These are phyloP conservation scores for Glossophaga mutica DNA, from an alignment of 2,797 vertebrate species.

Conservation along the genomic window DNA sequence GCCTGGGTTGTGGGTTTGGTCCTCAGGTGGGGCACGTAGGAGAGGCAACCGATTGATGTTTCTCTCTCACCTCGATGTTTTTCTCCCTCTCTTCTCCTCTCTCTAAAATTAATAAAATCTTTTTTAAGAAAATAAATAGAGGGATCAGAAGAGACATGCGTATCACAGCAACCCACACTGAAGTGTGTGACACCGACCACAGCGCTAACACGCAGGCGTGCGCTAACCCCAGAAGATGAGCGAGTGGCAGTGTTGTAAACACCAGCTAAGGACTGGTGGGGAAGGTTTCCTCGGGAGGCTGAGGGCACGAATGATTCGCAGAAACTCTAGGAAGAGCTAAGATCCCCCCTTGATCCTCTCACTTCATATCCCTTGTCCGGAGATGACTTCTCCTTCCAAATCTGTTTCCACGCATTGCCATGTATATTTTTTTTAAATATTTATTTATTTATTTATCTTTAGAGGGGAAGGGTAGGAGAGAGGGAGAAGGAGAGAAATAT, in stretches of 20 bases:
- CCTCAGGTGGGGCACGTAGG: neutral
- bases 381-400: neutral
- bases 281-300: neutral
- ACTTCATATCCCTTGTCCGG: neutral
- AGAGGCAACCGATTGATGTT: neutral
- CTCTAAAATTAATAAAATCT: neutral
- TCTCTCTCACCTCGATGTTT: neutral
- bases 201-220: neutral
- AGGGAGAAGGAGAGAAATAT: too few species aligned
- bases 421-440: neutral
- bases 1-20: neutral
- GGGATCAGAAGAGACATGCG: neutral
- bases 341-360: too few species aligned
- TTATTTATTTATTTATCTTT: too few species aligned
- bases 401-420: neutral
- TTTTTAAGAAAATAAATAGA: neutral
- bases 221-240: neutral
- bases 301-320: neutral
- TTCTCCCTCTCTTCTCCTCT: neutral
- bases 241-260: neutral
- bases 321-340: neutral
- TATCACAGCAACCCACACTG: neutral
- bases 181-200: neutral
- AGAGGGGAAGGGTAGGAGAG: too few species aligned
- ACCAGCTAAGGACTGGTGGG: neutral